Conservation (phyloP, 2,113 vertebrate species). For the Lonchura striata region DNA sequence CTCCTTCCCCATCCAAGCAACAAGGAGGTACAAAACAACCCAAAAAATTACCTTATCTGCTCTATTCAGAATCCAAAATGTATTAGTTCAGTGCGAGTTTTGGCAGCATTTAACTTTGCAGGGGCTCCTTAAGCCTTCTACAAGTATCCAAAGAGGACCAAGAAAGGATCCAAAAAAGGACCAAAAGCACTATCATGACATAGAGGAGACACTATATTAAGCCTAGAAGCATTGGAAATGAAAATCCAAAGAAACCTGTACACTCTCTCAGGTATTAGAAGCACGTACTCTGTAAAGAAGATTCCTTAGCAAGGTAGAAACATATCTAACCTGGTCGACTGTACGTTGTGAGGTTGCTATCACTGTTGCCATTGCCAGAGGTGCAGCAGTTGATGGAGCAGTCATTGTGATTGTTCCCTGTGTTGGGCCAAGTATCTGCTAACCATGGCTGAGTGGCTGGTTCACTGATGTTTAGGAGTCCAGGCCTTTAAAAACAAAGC, state of each 20-base stretch:
- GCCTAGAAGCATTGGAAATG: neutral
- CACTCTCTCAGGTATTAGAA: neutral
- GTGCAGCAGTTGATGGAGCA: conserved; percentile 98
- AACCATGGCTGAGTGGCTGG: conserved; percentile 92
- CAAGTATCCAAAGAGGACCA: neutral
- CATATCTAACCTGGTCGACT: conserved; percentile 90
- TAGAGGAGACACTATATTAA: neutral
- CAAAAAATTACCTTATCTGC: neutral
- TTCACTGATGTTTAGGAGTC: conserved; percentile 94
- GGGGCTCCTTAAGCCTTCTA: neutral
- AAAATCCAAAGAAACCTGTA: neutral
- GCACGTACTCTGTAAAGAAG: neutral
- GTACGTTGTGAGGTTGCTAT: conserved; percentile 95
- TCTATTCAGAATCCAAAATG: neutral
- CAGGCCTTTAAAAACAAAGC: conserved; percentile 80
- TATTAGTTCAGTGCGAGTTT: neutral
- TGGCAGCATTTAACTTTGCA: neutral
- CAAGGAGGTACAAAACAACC: neutral
- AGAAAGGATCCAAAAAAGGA: neutral
- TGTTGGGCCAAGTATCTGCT: conserved; percentile 98
- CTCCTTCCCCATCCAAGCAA: neutral
- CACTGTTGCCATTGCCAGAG: conserved; percentile 91
- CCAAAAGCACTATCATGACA: neutral
- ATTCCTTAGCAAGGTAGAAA: conserved; percentile 36
- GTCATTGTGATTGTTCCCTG: conserved; percentile 94